Percentiles rank a stretch among this genome's conserved stretches.
phyloP scores from a whole-genome alignment of 92 coral and sea anemone species.

The Hydrozoanthus gracilis region DNA sequence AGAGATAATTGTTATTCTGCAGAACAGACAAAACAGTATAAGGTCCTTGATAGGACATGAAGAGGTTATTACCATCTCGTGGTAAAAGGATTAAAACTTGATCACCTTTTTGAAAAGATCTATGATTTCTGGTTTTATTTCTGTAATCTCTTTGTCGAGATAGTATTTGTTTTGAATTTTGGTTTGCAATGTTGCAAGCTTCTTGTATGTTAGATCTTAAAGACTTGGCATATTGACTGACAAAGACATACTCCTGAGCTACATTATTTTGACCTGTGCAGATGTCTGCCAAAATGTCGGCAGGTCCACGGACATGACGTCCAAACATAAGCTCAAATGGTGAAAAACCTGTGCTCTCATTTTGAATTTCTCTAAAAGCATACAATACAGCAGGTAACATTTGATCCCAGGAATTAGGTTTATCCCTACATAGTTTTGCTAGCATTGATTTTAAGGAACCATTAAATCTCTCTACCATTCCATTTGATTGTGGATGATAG shows the following conservation, averaged over 20 bases:
- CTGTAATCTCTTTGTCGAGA: slow-evolving; percentile 20
- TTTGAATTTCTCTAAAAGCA: slow-evolving; percentile 17
- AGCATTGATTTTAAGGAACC: slow-evolving; percentile 19
- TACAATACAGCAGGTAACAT: slow-evolving; percentile 19
- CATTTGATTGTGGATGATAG: too few species aligned
- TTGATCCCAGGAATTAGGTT: slow-evolving; percentile 20
- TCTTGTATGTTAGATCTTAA: slow-evolving; percentile 14
- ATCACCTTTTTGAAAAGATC: slow-evolving; percentile 21
- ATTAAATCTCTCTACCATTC: slow-evolving; percentile 18
- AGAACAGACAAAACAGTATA: slow-evolving; percentile 6
- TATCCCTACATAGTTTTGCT: slow-evolving; percentile 19
- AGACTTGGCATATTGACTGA: slow-evolving; percentile 12
- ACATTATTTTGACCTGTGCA: slow-evolving; percentile 19
- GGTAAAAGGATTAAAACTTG: slow-evolving; percentile 31
- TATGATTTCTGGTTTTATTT: slow-evolving; percentile 17
- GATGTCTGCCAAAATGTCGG: slow-evolving; percentile 21
- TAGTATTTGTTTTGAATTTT: slow-evolving; percentile 16
- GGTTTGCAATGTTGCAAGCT: slow-evolving; percentile 20
- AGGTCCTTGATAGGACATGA: slow-evolving; percentile 34
- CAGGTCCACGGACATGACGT: slow-evolving; percentile 22
- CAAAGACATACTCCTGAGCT: slow-evolving; percentile 20
- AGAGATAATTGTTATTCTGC: slow-evolving; percentile 24
- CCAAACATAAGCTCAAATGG: slow-evolving; percentile 20
- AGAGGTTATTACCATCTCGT: slow-evolving; percentile 18
- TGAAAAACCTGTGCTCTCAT: slow-evolving; percentile 20